A percentile compares a stretch with the other conserved stretches of the same genome.
Conservation (phyloP, 2,113 vertebrate species). For the Ploceus nigricollis region DNA sequence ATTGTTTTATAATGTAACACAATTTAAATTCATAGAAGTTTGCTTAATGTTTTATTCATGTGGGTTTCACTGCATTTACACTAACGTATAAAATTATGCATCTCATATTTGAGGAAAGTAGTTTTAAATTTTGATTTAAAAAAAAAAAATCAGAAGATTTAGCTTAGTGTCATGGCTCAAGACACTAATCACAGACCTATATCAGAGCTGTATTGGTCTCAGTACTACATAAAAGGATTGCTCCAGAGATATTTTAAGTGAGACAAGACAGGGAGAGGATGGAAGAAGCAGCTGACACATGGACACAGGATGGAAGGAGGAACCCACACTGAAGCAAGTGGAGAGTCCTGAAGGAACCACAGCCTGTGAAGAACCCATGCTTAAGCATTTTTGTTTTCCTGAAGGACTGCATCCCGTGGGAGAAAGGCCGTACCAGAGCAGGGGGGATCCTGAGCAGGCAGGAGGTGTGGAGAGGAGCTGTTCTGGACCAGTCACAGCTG, state of each 20-base stretch:
- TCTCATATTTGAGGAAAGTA: background rate
- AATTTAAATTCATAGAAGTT: background rate
- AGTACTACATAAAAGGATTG: background rate
- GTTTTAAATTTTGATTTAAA: background rate
- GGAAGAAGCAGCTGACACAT: background rate
- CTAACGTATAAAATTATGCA: background rate
- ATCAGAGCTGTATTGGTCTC: background rate
- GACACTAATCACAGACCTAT: background rate
- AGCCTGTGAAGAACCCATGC: background rate
- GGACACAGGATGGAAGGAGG: background rate
- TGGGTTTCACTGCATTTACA: background rate
- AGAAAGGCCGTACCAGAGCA: background rate
- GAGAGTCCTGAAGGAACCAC: background rate
- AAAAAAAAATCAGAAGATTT: background rate
- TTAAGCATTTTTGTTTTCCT: background rate
- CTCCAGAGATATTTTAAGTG: background rate
- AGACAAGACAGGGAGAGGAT: background rate
- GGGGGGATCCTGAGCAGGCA: background rate
- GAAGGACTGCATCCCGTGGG: background rate
- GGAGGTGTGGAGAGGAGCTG: background rate
- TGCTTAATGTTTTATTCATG: background rate
- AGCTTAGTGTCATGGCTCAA: background rate
- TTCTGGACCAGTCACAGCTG: fast-evolving
- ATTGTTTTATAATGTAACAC: background rate
- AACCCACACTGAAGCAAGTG: background rate